Evolutionary conservation across 1,140 invertebrate species (phyloP).

Genomic region (Goniozus legneri): DNA sequence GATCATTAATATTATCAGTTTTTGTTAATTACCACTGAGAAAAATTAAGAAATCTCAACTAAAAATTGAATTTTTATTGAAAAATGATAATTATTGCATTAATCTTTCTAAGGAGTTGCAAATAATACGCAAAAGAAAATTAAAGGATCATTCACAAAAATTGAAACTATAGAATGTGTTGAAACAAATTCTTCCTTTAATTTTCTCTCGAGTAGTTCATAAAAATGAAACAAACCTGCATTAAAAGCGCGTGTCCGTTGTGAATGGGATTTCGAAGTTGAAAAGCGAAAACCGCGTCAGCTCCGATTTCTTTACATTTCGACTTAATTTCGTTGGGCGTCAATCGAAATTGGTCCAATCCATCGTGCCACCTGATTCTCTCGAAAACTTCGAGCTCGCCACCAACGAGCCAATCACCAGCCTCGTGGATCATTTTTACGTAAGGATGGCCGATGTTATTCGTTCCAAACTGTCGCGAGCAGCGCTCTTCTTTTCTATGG

Average conservation of each 20-base stretch:
- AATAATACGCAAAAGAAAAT: too few species aligned
- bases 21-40: too few species aligned
- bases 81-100: too few species aligned
- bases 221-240: constrained; percentile 61
- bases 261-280: constrained; percentile 97
- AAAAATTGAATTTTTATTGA: too few species aligned
- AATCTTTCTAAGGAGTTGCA: too few species aligned
- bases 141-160: too few species aligned
- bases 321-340: constrained; percentile 86
- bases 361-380: constrained; percentile 88
- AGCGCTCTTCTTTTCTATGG: constrained; percentile 92
- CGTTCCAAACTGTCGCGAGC: constrained; percentile 87
- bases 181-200: too few species aligned
- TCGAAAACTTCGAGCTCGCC: constrained; percentile 90
- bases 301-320: constrained; percentile 76
- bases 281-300: constrained; percentile 96
- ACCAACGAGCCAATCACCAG: constrained; percentile 92
- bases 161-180: too few species aligned
- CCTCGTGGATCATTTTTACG: constrained; percentile 87
- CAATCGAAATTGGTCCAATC: constrained; percentile 87
- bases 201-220: too few species aligned
- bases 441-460: constrained; percentile 83
- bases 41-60: too few species aligned
- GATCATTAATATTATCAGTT: too few species aligned
- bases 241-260: constrained; percentile 95